These are phyloP conservation scores for Dicaeum eximium DNA, from an alignment of 2,113 vertebrate genomes.

Conservation along the genomic window DNA sequence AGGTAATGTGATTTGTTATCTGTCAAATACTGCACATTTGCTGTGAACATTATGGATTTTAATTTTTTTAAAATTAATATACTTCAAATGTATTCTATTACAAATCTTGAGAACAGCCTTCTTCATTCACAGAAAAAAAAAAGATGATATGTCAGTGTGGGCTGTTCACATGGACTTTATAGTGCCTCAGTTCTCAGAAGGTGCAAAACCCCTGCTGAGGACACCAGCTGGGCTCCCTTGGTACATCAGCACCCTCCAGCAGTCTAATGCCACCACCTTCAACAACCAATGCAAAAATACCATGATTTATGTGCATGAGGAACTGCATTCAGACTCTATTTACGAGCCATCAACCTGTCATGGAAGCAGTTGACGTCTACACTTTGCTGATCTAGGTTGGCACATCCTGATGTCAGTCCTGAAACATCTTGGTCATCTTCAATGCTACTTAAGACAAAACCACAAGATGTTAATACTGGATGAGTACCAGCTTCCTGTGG, in stretches of 20 bases:
- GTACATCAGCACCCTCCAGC: not conserved
- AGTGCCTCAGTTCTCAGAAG: not conserved
- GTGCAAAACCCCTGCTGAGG: not conserved
- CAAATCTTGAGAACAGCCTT: not conserved
- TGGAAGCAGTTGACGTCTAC: not conserved
- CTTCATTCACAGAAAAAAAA: not conserved
- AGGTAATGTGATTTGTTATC: not conserved
- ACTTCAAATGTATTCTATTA: not conserved
- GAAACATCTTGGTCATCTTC: not conserved
- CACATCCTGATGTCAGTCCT: not conserved
- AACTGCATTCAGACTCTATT: not conserved
- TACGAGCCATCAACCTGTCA: not conserved
- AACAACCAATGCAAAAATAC: not conserved
- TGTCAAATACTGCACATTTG: not conserved
- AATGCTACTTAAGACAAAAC: not conserved
- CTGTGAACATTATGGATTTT: not conserved
- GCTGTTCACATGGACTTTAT: not conserved
- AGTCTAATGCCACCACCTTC: not conserved
- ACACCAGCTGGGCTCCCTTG: not conserved
- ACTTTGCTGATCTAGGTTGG: not conserved
- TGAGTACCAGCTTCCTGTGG: not conserved
- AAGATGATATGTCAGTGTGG: not conserved
- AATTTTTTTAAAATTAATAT: not conserved
- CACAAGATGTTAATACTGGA: not conserved
- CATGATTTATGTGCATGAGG: not conserved